A percentile compares a stretch with the other conserved stretches of the same genome.
Evolutionary conservation across 2,113 vertebrate genomes (phyloP).

Genomic region (Crocuta crocuta): DNA sequence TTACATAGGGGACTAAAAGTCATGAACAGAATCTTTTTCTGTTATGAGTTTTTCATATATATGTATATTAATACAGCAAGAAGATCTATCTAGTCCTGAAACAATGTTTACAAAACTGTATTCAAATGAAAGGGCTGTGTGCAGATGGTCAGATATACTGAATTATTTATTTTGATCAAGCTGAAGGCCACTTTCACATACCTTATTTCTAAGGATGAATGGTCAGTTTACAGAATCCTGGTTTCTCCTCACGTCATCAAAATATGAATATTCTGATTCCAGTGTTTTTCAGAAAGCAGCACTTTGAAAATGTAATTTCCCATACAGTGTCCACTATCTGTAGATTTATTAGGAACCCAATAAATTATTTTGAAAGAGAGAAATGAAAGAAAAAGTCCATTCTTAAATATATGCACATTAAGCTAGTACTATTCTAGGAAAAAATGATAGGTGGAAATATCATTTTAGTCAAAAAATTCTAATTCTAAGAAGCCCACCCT

Average conservation of each 20-base stretch:
- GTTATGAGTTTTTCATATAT: conserved; percentile 77
- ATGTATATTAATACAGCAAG: conserved; percentile 74
- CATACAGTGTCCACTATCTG: conserved; percentile 53
- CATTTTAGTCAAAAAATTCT: conserved; percentile 80
- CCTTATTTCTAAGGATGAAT: conserved; percentile 74
- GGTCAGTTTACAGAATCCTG: conserved; percentile 78
- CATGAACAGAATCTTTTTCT: conserved; percentile 76
- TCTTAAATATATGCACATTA: conserved; percentile 81
- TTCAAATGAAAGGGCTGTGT: conserved; percentile 75
- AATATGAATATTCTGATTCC: conserved; percentile 47
- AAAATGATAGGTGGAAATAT: conserved; percentile 85
- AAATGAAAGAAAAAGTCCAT: conserved; percentile 76
- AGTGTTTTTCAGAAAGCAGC: conserved; percentile 65
- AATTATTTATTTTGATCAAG: conserved; percentile 80
- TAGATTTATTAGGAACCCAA: conserved; percentile 71
- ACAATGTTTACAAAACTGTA: conserved; percentile 81
- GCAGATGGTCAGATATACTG: conserved; percentile 68
- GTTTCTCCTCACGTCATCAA: conserved; percentile 57
- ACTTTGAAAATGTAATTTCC: conserved; percentile 67
- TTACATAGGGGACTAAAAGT: conserved; percentile 83
- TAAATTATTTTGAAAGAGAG: conserved; percentile 56
- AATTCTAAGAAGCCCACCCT: conserved; percentile 80
- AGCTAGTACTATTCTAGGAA: conserved; percentile 82
- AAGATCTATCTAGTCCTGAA: conserved; percentile 80
- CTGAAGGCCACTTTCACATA: conserved; percentile 87